A percentile compares a stretch with the other conserved stretches of the same genome.
phyloP scores from a whole-genome alignment of 2,888 invertebrate species.

The Leucozona laternaria region DNA sequence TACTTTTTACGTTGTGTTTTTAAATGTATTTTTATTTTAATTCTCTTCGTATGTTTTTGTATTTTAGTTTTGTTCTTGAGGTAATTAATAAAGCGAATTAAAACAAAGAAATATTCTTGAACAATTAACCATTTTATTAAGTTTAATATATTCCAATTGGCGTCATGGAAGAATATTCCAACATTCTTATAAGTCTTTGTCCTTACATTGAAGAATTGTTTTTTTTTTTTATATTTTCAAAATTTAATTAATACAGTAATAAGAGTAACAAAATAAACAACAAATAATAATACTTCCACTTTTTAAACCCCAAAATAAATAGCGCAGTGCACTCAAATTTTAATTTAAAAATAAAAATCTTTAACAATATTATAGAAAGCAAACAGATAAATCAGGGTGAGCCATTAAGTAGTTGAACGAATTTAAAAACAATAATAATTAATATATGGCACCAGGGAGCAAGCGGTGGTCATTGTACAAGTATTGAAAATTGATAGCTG shows the following conservation, averaged over 20 bases:
- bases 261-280: constrained; percentile 19
- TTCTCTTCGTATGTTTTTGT: background rate
- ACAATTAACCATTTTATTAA: constrained; percentile 61
- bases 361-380: constrained; percentile 37
- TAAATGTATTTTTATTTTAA: background rate
- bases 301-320: constrained; percentile 39
- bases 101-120: constrained; percentile 9
- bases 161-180: constrained; percentile 18
- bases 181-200: background rate
- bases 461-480: no score
- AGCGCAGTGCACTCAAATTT: constrained; percentile 32
- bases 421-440: no score
- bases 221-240: constrained; percentile 20
- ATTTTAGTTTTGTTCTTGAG: background rate
- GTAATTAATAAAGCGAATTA: background rate
- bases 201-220: background rate
- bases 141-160: constrained; percentile 3
- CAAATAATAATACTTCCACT: constrained; percentile 47
- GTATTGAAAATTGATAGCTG: no score
- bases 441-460: no score
- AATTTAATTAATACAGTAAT: background rate
- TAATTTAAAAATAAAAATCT: constrained; percentile 27
- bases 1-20: background rate
- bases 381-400: background rate
- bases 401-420: background rate